Conservation (phyloP, 53 echinoderm and acorn worm species). For the Mesocentrotus franciscanus region DNA sequence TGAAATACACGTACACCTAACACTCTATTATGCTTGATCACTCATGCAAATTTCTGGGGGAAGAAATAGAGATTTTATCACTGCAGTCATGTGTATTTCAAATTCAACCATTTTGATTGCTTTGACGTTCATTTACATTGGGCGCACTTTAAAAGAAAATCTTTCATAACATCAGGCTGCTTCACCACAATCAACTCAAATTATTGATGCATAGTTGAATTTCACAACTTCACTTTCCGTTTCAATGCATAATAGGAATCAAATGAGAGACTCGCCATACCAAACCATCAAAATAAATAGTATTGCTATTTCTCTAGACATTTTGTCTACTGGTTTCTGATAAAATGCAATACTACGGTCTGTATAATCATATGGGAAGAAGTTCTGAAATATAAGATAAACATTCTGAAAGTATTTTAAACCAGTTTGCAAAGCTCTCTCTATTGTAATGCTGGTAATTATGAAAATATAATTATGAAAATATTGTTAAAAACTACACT, state of each 20-base stretch:
- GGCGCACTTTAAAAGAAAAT: background rate
- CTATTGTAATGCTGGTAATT: no score
- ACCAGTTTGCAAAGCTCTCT: no score
- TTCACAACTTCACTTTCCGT: conserved; percentile 25
- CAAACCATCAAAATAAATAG: background rate
- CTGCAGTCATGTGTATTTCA: conserved; percentile 30
- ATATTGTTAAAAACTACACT: no score
- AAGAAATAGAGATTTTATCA: background rate
- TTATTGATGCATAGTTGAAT: conserved; percentile 45
- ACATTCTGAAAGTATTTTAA: background rate
- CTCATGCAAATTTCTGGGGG: background rate
- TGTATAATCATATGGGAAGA: background rate
- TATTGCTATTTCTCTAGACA: conserved; percentile 17
- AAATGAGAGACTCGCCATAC: conserved; percentile 39
- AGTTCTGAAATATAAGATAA: background rate
- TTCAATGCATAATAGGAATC: conserved; percentile 14
- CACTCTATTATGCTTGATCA: conserved; percentile 13
- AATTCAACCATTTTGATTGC: conserved; percentile 4
- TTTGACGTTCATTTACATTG: conserved; percentile 16
- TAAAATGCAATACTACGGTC: background rate
- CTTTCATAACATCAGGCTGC: conserved; percentile 11
- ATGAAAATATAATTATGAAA: no score
- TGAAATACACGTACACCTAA: background rate
- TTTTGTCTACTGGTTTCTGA: conserved; percentile 2
- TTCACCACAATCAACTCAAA: conserved; percentile 48